Evolutionary conservation across 1,140 invertebrate genomes (phyloP), one percentile per base, ranked within the genome.

Genomic region (Popillia japonica): DNA sequence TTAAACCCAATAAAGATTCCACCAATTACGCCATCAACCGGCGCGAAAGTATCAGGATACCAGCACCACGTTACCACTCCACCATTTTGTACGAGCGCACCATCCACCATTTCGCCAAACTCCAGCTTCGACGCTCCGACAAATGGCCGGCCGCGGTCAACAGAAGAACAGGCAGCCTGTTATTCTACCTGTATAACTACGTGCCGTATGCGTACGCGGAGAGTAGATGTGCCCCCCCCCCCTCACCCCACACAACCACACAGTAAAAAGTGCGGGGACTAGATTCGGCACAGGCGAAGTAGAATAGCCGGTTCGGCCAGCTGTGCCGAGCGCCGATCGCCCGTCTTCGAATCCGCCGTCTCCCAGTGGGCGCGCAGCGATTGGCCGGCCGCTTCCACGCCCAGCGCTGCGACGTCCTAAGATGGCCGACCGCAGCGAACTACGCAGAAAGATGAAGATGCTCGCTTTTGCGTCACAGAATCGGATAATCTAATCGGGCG

Each of bases 141-240:
- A 68, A 68, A 68, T 68, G 61, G 61, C 61, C 61, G 61, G 61
- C 61, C 61, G 61, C 61, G 61, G 61, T 68, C 61, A n/a, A n/a
- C n/a, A n/a, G n/a, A 68, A 68, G 22, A 34, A 68, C 27, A 17
- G 2, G 23, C 61, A n/a, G 8, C 44, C 2, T 10, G 10, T 6
- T 42, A 42, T 44, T 14, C 42, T 34, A 34, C 27, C 27, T 34
- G 27, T 34, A 34, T 34, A 34, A 4, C 4, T 34, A 34, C 4
- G 4, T 34, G 11, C 11, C 55, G 55, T 4, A 14, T 6, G 55
- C 6, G 55, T 7, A n/a, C 55, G 55, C 55, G 55, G n/a, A n/a
- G n/a, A 6, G n/a, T 14, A 22, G 3, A 14, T 14, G n/a, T 2
- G 22, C 59, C n/a, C 4, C 61, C 44, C n/a, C n/a, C n/a, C n/a